phyloP scores from a whole-genome alignment of 2,113 vertebrate species.

The Prionailurus bengalensis region DNA sequence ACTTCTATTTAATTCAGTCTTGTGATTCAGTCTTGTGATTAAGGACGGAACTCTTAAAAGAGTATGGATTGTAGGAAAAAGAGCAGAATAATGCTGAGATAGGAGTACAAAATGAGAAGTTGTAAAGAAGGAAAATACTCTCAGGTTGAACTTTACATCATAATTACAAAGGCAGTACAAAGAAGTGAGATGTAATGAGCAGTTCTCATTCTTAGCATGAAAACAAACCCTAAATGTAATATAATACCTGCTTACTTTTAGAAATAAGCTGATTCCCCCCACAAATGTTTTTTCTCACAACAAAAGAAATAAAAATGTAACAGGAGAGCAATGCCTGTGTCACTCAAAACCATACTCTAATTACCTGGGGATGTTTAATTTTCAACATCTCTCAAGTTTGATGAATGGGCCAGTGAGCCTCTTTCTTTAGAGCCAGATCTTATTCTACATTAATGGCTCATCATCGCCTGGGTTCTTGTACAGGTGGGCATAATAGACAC shows the following conservation, averaged over 20 bases:
- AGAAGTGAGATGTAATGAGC: neutral
- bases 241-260: conserved; percentile 17
- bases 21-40: neutral
- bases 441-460: conserved; percentile 16
- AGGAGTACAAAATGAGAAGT: conserved; percentile 15
- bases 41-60: neutral
- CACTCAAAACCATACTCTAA: conserved; percentile 41
- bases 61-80: neutral
- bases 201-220: neutral
- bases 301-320: conserved; percentile 43
- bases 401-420: neutral
- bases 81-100: conserved; percentile 10
- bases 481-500: neutral
- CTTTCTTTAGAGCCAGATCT: neutral
- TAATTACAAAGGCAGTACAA: conserved; percentile 44
- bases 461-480: neutral
- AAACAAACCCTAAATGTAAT: conserved; percentile 23
- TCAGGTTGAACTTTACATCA: neutral
- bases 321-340: neutral
- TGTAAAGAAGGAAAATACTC: conserved; percentile 13
- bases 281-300: neutral
- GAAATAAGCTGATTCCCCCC: neutral
- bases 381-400: conserved; percentile 10
- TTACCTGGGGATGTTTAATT: neutral
- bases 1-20: conserved; percentile 43